Base-by-base conservation (phyloP, 2,113 vertebrate species). In the Andinoacara biseriatus region DNA sequence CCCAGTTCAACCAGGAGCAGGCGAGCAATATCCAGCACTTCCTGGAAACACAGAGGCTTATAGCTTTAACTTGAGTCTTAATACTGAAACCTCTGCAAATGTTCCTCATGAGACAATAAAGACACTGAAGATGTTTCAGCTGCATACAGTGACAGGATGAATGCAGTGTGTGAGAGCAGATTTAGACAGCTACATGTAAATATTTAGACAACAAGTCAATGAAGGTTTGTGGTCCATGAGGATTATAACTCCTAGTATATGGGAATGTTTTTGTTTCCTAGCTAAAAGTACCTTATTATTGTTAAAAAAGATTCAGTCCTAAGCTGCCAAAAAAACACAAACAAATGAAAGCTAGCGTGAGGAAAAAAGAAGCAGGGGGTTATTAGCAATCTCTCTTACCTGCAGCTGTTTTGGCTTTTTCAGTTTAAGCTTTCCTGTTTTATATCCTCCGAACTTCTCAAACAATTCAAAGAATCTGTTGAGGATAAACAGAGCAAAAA, bases 361-460 rank as follows among this genome's bases (percentile, higher is more conserved):
- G 61, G 17, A 85, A 49, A 31, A 33, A 57, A 38, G 11, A 29
- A 46, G 11, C 7, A 38, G 22, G n/a, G n/a, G 59, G 58, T 54
- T 54, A 14, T 58, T 49, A 33, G 35, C 1, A 67, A 5, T 10
- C 20, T 29, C 15, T 78, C 85, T 91, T 89, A 99, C 98, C 97
- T 99, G 98, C 2, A 99, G 95, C 90, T 99, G 98, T 83, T 99
- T 98, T 0, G 98, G 98, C 86, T 96, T 97, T 94, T 99, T 99
- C 82, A 99, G 95, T 87, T 99, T 99, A 80, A 99, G 93, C 76
- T 99, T 99, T 80, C 98, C 98, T 10, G 96, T 97, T 92, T 99
- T 99, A 94, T 97, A 98, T 76, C 98, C 98, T 80, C 97, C 97
- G 2, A 97, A 96, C 90, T 98, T 97, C 83, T 98, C 97, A 95